phyloP scores from a whole-genome alignment of 2,888 invertebrate species.

The Drosophila vallismaia region DNA sequence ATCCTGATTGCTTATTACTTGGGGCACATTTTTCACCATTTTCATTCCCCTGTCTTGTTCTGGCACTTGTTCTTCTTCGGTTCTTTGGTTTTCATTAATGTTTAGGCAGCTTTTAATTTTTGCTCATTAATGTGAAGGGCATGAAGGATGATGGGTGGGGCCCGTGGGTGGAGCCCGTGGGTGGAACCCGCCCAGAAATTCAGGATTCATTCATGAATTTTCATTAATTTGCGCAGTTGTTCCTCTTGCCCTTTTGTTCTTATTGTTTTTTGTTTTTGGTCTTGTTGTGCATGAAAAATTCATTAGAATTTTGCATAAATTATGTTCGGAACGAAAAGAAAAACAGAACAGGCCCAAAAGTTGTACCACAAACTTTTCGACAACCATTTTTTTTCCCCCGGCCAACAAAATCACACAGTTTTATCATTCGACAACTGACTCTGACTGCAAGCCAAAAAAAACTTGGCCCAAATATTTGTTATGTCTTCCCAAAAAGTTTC shows the following conservation, averaged over 20 bases:
- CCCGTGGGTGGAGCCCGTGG: constrained; percentile 8
- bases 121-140: constrained; percentile 53
- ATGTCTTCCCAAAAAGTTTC: constrained; percentile 17
- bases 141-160: constrained; percentile 12
- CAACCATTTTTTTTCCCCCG: constrained; percentile 13
- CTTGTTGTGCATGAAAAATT: constrained; percentile 62
- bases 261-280: constrained; percentile 35
- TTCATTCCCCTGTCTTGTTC: background rate
- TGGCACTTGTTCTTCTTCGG: background rate
- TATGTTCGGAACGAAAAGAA: constrained; percentile 41
- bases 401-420: constrained; percentile 20
- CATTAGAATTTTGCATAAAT: constrained; percentile 74
- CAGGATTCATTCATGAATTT: constrained; percentile 70
- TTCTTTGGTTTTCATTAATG: constrained; percentile 54
- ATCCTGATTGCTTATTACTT: constrained; percentile 71
- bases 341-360: constrained; percentile 5
- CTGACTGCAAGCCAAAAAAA: constrained; percentile 6
- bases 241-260: constrained; percentile 10
- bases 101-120: constrained; percentile 67
- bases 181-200: constrained; percentile 10
- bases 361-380: constrained; percentile 24
- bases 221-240: constrained; percentile 63
- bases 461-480: constrained; percentile 39
- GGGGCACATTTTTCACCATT: constrained; percentile 48
- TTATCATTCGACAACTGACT: constrained; percentile 14